phyloP scores from a whole-genome alignment of 53 echinoderm and acorn worm species.

The Luidia sarsii region DNA sequence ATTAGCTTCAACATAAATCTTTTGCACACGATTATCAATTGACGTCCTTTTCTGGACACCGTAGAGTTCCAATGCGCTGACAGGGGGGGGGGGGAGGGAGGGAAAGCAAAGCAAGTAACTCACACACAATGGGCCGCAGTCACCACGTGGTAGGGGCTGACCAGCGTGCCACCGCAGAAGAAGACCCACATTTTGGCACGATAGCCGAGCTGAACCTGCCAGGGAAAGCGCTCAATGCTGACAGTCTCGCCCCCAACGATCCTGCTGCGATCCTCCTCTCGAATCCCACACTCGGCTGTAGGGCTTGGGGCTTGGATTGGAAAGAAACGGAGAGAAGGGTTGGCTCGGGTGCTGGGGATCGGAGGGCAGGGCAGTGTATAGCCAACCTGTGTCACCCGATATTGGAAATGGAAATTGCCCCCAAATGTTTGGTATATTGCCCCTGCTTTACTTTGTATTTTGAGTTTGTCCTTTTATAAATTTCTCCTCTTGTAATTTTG shows the following conservation, averaged over 20 bases:
- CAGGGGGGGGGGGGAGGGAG: neutral
- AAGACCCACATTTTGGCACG: neutral
- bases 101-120: neutral
- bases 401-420: too few species aligned
- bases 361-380: too few species aligned
- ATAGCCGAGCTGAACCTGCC: conserved; percentile 33
- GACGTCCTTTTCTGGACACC: too few species aligned
- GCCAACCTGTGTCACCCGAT: too few species aligned
- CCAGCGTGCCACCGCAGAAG: conserved; percentile 15
- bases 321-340: neutral
- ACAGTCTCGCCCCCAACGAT: conserved; percentile 4
- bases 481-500: too few species aligned
- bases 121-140: conserved; percentile 38
- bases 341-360: too few species aligned
- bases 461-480: too few species aligned
- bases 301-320: neutral
- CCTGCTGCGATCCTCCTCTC: neutral
- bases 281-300: neutral
- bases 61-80: neutral
- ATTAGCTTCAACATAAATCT: too few species aligned
- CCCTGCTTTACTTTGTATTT: too few species aligned
- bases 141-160: neutral
- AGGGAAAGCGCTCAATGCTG: conserved; percentile 1
- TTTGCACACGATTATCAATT: too few species aligned
- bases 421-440: too few species aligned